Percentiles rank a stretch among this genome's conserved stretches.
Evolutionary conservation across 2,888 invertebrate genomes (phyloP).

Genomic region (Myopa testacea): DNA sequence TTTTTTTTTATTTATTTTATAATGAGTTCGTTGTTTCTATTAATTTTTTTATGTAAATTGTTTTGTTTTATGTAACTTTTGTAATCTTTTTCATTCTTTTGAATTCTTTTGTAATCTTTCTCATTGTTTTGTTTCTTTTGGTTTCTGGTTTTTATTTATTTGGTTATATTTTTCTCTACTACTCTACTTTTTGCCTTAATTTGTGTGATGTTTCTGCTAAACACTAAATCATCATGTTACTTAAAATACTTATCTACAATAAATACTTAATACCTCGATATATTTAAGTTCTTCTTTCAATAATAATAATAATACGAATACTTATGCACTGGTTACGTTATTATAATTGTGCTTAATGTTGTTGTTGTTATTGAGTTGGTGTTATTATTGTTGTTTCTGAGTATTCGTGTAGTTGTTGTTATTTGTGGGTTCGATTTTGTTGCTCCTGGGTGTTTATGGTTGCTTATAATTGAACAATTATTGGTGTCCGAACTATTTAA

Average conservation of each 20-base stretch:
- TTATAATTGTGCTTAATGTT: not conserved
- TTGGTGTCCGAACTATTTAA: constrained; percentile 33
- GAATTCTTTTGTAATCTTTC: not conserved
- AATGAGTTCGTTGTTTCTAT: constrained; percentile 17
- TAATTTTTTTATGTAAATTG: constrained; percentile 8
- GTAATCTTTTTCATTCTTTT: not conserved
- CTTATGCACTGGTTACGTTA: no score
- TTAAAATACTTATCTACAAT: no score
- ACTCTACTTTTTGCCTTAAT: not conserved
- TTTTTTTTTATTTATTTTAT: constrained; percentile 8
- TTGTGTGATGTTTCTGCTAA: constrained; percentile 3
- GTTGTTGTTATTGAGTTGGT: constrained; percentile 12
- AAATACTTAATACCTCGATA: no score
- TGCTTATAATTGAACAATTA: constrained; percentile 43
- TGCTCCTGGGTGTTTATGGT: not conserved
- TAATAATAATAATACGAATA: no score
- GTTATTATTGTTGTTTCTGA: not conserved
- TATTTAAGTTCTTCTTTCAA: not conserved
- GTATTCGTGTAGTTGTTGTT: no score
- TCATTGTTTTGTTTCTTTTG: constrained; percentile 11
- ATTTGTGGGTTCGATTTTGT: no score
- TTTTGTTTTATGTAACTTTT: constrained; percentile 11
- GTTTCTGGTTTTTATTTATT: constrained; percentile 5
- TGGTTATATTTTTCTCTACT: not conserved
- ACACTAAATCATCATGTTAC: no score